Base-by-base conservation (phyloP, 2,113 vertebrate species). In the Dipodomys spectabilis region DNA sequence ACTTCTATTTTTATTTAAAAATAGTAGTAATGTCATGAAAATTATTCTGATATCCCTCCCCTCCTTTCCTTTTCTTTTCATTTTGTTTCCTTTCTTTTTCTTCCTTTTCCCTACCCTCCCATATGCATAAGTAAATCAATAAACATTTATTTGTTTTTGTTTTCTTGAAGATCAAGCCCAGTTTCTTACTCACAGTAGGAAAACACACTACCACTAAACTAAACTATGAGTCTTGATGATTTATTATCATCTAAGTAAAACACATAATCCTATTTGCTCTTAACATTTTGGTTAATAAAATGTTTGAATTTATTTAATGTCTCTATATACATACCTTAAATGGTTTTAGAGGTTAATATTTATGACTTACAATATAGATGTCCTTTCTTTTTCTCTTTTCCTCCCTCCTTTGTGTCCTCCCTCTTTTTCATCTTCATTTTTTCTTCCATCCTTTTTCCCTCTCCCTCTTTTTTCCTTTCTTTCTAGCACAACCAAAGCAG, bases 1-100 rank as follows among this genome's bases (percentile, higher is more conserved):
- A 71, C 30, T 57, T 74, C 90, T 85, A 78, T 64, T 88, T 69
- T 64, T 35, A 30, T 81, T 92, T 94, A 49, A 62, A 91, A 45
- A 39, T n/a, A 86, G 16, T n/a, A 82, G 16, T 53, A 69, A 45
- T 35, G 4, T 8, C 60, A 57, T 69, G 16, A 60, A 88, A 30
- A 71, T 60, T 67, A 35, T 1, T 60, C 65, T 18, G 25, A 23
- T 22, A 35, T 68, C 13, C 6, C 39, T 39, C 19, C 20, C 78
- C 2, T 49, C 20, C 49, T 53, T 18, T 23, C n/a, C 4, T 1
- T 28, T 1, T 4, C 1, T 81, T 11, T 15, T 82, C 25, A 18
- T 1, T n/a, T 15, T 22, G 6, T 13, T 13, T n/a, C 44, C 5
- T 23, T 30, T 20, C n/a, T 49, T 49, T 49, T 49, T 12, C 49